Conservation (phyloP, 2,113 vertebrate species). For the Reinhardtius hippoglossoides region DNA sequence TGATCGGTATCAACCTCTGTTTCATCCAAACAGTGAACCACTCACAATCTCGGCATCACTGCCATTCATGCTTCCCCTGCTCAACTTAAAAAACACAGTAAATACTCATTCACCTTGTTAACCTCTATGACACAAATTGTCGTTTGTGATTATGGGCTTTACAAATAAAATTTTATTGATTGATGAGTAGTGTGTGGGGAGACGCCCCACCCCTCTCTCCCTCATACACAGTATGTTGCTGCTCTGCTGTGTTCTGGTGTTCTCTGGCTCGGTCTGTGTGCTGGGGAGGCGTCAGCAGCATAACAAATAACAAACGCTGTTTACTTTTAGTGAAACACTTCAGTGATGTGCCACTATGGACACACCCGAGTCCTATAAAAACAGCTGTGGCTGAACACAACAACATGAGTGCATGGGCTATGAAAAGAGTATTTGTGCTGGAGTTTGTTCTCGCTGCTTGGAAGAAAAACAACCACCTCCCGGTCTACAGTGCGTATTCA, state of each 20-base stretch:
- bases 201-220: conserved; percentile 8
- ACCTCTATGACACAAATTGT: no score
- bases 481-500: neutral
- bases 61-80: conserved; percentile 41
- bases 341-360: conserved; percentile 11
- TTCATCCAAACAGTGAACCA: neutral
- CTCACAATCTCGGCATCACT: conserved; percentile 4
- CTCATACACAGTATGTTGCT: conserved; percentile 46
- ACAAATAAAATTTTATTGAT: no score
- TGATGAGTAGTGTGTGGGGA: conserved; percentile 3
- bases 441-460: neutral
- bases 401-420: no score
- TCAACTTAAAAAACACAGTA: conserved; percentile 29
- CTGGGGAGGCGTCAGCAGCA: conserved; percentile 60
- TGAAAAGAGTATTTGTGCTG: no score
- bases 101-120: conserved; percentile 38
- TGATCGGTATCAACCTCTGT: neutral
- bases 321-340: conserved; percentile 61
- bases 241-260: conserved; percentile 70
- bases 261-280: conserved; percentile 69
- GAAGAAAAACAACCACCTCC: neutral
- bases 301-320: conserved; percentile 72
- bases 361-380: conserved; percentile 13
- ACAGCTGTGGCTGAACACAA: no score
- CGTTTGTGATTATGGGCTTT: no score